These are phyloP conservation scores for Enoplolaimus lenunculus DNA, from an alignment of 2,888 invertebrate genomes.

Conservation along the genomic window DNA sequence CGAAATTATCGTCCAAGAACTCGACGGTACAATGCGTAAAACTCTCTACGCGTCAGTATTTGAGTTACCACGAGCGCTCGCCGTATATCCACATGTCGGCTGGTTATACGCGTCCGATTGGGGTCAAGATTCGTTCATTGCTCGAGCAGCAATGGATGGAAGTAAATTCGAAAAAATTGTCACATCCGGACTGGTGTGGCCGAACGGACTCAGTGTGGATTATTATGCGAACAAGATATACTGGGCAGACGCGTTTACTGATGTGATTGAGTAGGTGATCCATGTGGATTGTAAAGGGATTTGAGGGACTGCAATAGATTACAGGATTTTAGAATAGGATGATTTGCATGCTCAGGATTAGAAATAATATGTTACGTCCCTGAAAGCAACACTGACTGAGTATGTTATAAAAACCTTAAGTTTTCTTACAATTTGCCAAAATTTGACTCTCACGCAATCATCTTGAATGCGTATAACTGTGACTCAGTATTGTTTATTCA, in stretches of 20 bases:
- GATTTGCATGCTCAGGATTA: too few species aligned
- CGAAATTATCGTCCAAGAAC: conserved; percentile 74
- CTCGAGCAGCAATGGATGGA: conserved; percentile 90
- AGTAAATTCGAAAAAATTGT: conserved; percentile 71
- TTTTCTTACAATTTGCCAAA: too few species aligned
- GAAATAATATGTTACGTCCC: too few species aligned
- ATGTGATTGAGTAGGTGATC: conserved; percentile 69
- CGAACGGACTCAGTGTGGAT: conserved; percentile 87
- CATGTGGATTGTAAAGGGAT: too few species aligned
- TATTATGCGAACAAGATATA: conserved; percentile 71
- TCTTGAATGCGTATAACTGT: too few species aligned
- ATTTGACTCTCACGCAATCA: too few species aligned
- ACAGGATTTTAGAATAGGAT: too few species aligned
- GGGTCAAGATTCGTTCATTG: conserved; percentile 72
- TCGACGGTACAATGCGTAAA: conserved; percentile 76
- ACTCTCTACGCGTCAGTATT: conserved; percentile 65
- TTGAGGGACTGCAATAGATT: too few species aligned
- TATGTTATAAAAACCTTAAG: too few species aligned
- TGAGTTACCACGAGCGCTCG: conserved; percentile 78
- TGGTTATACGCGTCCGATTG: conserved; percentile 79
- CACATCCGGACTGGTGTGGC: conserved; percentile 74
- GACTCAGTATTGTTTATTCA: too few species aligned
- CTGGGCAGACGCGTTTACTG: conserved; percentile 90
- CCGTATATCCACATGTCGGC: conserved; percentile 76
- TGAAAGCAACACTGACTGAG: too few species aligned